Evolutionary conservation across 2,888 invertebrate genomes (phyloP).

Genomic region (Gymnosoma rotundatum): DNA sequence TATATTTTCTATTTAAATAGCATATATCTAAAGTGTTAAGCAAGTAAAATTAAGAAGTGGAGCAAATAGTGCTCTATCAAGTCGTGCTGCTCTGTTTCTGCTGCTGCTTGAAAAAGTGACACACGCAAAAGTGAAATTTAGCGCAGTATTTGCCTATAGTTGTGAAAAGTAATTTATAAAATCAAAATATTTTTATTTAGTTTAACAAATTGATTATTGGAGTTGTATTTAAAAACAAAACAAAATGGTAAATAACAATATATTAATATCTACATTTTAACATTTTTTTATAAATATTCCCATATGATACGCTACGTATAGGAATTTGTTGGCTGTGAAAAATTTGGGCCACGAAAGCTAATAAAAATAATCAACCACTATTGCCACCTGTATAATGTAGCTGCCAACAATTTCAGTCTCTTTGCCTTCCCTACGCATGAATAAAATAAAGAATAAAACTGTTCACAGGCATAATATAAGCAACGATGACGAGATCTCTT

Average conservation of each 20-base stretch:
- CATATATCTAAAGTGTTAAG: slow-evolving; percentile 11
- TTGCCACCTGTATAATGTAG: slow-evolving; percentile 63
- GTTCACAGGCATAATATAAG: slow-evolving; percentile 4
- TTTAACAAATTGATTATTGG: slow-evolving; percentile 24
- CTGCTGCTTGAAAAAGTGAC: slow-evolving; percentile 62
- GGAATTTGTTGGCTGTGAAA: slow-evolving; percentile 49
- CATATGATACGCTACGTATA: slow-evolving; percentile 60
- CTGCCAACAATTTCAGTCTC: slow-evolving; percentile 46
- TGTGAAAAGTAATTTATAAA: slow-evolving; percentile 41
- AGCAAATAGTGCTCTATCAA: slow-evolving; percentile 46
- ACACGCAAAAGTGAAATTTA: slow-evolving; percentile 65
- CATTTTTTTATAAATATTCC: background rate
- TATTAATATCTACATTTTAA: slow-evolving; percentile 19
- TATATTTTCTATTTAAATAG: slow-evolving; percentile 24
- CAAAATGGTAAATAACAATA: slow-evolving; percentile 62
- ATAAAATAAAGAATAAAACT: slow-evolving; percentile 17
- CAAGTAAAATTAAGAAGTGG: slow-evolving; percentile 35
- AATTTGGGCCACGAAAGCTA: slow-evolving; percentile 61
- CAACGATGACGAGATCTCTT: slow-evolving; percentile 32
- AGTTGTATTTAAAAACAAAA: slow-evolving; percentile 62
- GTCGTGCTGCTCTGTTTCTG: slow-evolving; percentile 60
- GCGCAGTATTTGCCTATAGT: slow-evolving; percentile 58
- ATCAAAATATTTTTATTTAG: slow-evolving; percentile 18
- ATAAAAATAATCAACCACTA: slow-evolving; percentile 55
- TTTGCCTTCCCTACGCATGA: slow-evolving; percentile 51